These are phyloP conservation scores for Daphoenositta chrysoptera DNA, from an alignment of 2,113 vertebrate species.

Conservation along the genomic window DNA sequence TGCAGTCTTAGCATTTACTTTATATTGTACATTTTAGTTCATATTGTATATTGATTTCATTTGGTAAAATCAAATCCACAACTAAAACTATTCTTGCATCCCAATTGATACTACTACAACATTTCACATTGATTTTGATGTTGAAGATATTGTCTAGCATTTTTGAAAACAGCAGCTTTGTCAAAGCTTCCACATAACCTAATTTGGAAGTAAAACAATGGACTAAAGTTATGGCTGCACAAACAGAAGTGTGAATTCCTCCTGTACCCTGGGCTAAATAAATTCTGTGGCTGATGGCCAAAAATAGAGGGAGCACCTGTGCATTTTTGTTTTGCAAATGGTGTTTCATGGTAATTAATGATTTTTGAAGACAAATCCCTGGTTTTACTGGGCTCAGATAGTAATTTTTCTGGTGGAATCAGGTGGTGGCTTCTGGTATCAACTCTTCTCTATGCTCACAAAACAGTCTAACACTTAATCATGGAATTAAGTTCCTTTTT, in stretches of 20 bases:
- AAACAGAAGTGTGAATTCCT: background rate
- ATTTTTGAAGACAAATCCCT: background rate
- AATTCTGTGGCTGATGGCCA: background rate
- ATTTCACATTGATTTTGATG: background rate
- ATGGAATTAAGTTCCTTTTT: background rate
- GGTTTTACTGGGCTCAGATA: background rate
- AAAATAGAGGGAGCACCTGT: background rate
- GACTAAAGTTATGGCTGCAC: background rate
- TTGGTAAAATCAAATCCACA: background rate
- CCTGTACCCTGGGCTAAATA: background rate
- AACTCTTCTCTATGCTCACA: background rate
- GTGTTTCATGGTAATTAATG: background rate
- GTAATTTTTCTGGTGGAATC: background rate
- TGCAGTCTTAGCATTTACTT: background rate
- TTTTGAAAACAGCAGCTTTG: background rate
- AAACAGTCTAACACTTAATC: background rate
- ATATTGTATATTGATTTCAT: background rate
- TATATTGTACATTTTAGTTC: background rate
- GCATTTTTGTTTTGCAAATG: background rate
- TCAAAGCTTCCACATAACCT: background rate
- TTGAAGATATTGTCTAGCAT: background rate
- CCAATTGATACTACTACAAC: background rate
- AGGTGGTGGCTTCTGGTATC: background rate
- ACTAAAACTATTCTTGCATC: background rate
- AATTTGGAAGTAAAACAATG: background rate